phyloP scores from a whole-genome alignment of 37 sponge, comb jelly and placozoan species.

The Spongilla lacustris region DNA sequence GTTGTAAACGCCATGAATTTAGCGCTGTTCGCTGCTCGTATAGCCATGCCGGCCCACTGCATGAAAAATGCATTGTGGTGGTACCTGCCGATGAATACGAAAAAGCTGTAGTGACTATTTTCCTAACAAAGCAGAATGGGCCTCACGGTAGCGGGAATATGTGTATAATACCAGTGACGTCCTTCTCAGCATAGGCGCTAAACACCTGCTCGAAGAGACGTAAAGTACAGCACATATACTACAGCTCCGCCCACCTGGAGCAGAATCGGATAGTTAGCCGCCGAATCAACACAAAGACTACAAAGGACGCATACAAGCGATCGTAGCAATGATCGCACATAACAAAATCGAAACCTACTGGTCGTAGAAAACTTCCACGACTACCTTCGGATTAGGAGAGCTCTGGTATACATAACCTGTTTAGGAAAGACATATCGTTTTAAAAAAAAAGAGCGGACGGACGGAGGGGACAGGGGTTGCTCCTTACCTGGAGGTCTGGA shows the following conservation, averaged over 20 bases:
- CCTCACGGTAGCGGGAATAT: slow-evolving; percentile 62
- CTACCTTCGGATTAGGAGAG: slow-evolving; percentile 13
- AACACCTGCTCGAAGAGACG: slow-evolving; percentile 18
- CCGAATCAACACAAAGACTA: slow-evolving; percentile 62
- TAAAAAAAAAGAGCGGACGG: too few relatives aligned
- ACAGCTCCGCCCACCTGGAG: slow-evolving; percentile 20
- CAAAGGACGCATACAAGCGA: too few relatives aligned
- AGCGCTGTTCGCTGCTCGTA: background rate
- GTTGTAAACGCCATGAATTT: slow-evolving; percentile 30
- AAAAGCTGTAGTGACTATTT: background rate
- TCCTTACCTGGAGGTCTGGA: slow-evolving; percentile 46
- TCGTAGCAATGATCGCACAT: background rate
- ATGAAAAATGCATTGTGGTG: slow-evolving; percentile 72
- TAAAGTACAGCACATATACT: background rate
- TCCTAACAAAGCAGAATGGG: background rate
- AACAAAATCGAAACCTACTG: slow-evolving; percentile 18
- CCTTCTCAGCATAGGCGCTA: background rate
- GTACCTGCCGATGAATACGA: slow-evolving; percentile 23
- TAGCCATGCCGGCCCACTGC: slow-evolving; percentile 44
- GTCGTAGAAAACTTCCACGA: slow-evolving; percentile 62
- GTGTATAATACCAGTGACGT: slow-evolving; percentile 39
- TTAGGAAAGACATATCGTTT: background rate
- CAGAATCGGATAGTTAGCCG: slow-evolving; percentile 43
- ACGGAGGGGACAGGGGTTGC: too few relatives aligned
- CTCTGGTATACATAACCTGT: slow-evolving; percentile 31